Conservation (phyloP, 2,797 vertebrate genomes). For the Buceros bicornis region DNA sequence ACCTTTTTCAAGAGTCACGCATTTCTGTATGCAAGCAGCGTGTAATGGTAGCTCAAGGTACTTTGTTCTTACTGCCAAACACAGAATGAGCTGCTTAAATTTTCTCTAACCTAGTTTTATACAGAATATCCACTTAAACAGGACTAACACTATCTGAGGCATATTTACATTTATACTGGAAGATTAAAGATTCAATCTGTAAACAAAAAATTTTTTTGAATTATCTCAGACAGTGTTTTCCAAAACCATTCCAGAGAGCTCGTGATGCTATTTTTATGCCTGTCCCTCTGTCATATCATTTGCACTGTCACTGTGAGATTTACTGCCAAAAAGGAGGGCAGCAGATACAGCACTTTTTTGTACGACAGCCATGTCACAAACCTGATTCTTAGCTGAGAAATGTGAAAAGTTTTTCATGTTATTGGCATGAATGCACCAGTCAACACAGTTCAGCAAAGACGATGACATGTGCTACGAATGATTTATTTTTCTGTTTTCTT, state of each 20-base stretch:
- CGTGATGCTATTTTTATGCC: neutral
- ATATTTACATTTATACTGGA: slow-evolving; percentile 10
- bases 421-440: neutral
- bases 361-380: neutral
- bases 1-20: neutral
- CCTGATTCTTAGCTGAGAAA: neutral
- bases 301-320: neutral
- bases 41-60: neutral
- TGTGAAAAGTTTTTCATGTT: neutral
- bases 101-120: neutral
- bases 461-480: neutral
- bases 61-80: slow-evolving; percentile 20
- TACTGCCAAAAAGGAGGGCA: neutral
- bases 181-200: neutral
- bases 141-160: slow-evolving; percentile 17
- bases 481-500: neutral
- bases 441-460: neutral
- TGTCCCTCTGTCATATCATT: slow-evolving; percentile 7
- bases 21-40: neutral
- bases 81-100: neutral
- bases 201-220: neutral
- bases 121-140: neutral
- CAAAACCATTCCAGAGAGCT: neutral
- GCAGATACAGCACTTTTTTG: neutral
- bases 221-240: neutral